Base-by-base conservation (phyloP, 2,797 vertebrate genomes). In the Malacoraja senta region DNA sequence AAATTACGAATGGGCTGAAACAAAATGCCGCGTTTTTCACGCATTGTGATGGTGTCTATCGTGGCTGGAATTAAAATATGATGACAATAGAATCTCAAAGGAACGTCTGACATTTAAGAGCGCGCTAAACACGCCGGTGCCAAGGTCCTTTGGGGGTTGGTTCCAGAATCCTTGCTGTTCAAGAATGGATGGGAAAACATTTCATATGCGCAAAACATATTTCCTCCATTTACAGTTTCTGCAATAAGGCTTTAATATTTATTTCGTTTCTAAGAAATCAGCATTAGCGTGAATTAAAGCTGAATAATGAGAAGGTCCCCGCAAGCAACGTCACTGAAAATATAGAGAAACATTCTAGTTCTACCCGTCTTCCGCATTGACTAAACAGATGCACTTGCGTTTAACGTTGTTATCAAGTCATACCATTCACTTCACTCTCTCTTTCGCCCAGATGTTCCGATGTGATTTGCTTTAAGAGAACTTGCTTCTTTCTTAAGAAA, bases 31-130 rank as follows among this genome's bases (percentile, higher is more conserved):
- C 68, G 26, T 92, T 92, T 72, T 92, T 26, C 35, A 74, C 38
- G 76, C 90, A 58, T 53, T 68, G 29, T 53, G 90, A 26, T 71
- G 38, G 9, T 29, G 26, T 74, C 65, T 91, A 38, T 65, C 74
- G 35, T 26, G 13, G 26, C 90, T 44, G 90, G 29, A 76, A 92
- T 72, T 76, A 92, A 76, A 74, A 58, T 76, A 91, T 19, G 21
- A 91, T 91, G 71, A 91, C 58, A 38, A 91, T 91, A 15, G 44
- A 44, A 76, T 53, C 65, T 76, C 21, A 92, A 38, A 29, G 63
- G 61, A 65, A 6, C 53, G 15, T 38, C 72, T 92, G 90, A 71
- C 68, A 53, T 92, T 92, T 92, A n/a, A 72, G 24, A 58, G 44
- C 76, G 38, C 6, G 71, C 13, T 76, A 7, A 35, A 58, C 15